A percentile compares a stretch with the other conserved stretches of the same genome.
phyloP scores from a whole-genome alignment of 1,140 invertebrate genomes.

The Microplitis demolitor region DNA sequence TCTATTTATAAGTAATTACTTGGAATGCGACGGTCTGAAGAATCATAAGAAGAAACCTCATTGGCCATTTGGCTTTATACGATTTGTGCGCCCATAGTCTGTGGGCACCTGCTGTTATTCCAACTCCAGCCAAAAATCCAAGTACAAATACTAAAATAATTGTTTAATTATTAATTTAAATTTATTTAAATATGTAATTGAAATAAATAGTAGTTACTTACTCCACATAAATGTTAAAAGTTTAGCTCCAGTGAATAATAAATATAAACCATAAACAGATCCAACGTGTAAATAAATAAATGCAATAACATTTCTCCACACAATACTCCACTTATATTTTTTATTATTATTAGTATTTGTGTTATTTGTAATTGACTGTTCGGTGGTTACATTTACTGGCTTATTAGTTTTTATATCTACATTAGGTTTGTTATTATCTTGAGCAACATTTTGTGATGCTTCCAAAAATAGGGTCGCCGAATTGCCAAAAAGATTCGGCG shows the following conservation, averaged over 20 bases:
- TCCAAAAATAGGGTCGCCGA: slow-evolving; percentile 56
- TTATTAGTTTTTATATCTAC: slow-evolving; percentile 14
- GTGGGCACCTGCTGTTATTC: slow-evolving; percentile 88
- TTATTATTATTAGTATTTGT: slow-evolving; percentile 18
- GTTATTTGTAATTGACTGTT: slow-evolving; percentile 34
- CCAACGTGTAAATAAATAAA: slow-evolving; percentile 70
- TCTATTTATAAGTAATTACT: slow-evolving; percentile 57
- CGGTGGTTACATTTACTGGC: slow-evolving; percentile 20
- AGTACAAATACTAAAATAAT: slow-evolving; percentile 45
- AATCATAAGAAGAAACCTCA: slow-evolving; percentile 75
- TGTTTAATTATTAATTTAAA: slow-evolving; percentile 7
- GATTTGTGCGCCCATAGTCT: slow-evolving; percentile 86
- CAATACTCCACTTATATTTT: slow-evolving; percentile 67
- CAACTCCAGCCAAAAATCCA: slow-evolving; percentile 63
- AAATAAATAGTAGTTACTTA: slow-evolving; percentile 53
- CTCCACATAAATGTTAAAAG: slow-evolving; percentile 62
- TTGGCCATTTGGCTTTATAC: slow-evolving; percentile 84
- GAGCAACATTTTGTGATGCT: slow-evolving; percentile 48
- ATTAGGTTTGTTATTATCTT: slow-evolving; percentile 32
- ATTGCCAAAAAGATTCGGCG: slow-evolving; percentile 59
- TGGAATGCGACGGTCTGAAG: slow-evolving; percentile 82
- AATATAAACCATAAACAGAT: slow-evolving; percentile 68
- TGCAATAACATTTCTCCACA: slow-evolving; percentile 74
- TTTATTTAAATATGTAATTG: background rate
- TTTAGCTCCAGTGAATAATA: slow-evolving; percentile 61